Evolutionary conservation across 2,797 vertebrate genomes (phyloP).

Genomic region (Falco concolor): DNA sequence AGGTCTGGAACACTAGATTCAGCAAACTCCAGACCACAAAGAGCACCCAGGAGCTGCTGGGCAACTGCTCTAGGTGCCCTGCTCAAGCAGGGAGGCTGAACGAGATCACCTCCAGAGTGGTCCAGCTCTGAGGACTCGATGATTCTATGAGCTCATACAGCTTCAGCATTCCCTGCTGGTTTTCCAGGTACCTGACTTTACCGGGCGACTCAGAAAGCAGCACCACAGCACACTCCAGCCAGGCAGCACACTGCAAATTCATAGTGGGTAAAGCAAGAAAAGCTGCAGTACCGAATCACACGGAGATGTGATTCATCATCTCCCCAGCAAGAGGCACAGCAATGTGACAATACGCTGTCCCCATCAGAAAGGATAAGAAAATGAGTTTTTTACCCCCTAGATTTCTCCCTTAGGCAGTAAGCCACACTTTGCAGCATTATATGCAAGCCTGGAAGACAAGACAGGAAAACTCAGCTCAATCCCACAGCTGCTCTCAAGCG

Average conservation of each 20-base stretch:
- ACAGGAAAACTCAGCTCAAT: neutral
- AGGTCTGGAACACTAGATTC: neutral
- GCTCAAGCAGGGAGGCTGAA: neutral
- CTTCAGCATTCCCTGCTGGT: neutral
- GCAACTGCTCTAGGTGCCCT: neutral
- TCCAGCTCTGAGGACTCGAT: neutral
- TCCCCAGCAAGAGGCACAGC: neutral
- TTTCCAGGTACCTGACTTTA: neutral
- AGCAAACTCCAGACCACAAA: neutral
- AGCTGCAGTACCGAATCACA: neutral
- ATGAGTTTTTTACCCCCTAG: too few relatives aligned
- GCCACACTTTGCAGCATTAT: neutral
- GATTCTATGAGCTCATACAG: neutral
- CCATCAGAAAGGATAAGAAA: neutral
- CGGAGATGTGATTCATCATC: neutral
- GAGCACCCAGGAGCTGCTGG: neutral
- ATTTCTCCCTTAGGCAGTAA: neutral
- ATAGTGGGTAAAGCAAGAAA: neutral
- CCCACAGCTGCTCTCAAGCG: neutral
- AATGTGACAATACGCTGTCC: neutral
- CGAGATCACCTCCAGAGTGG: neutral
- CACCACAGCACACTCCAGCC: neutral
- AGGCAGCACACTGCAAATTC: neutral
- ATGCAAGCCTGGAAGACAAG: neutral
- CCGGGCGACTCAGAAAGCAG: neutral